A percentile compares a stretch with the other conserved stretches of the same genome.
phyloP scores from a whole-genome alignment of 1,140 invertebrate species.

The Drosophila sp. region DNA sequence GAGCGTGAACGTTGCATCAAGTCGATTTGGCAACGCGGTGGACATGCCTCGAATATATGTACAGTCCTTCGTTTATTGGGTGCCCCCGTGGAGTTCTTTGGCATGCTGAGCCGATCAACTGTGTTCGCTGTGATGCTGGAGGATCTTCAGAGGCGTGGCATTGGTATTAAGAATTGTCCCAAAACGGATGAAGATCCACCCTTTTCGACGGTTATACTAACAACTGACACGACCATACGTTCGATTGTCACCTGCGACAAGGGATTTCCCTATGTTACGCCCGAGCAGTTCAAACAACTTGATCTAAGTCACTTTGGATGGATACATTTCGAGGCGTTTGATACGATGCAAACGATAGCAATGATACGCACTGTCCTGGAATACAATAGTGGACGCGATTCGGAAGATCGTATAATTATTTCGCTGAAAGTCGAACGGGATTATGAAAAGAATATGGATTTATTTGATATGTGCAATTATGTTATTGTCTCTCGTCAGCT shows the following conservation, averaged over 20 bases:
- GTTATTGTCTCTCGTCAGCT: slow-evolving; percentile 86
- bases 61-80: slow-evolving; percentile 87
- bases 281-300: slow-evolving; percentile 85
- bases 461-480: slow-evolving; percentile 83
- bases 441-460: slow-evolving; percentile 67
- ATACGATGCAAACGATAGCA: slow-evolving; percentile 83
- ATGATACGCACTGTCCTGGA: slow-evolving; percentile 85
- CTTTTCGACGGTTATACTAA: slow-evolving; percentile 84
- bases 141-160: slow-evolving; percentile 84
- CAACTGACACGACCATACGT: slow-evolving; percentile 84
- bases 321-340: slow-evolving; percentile 88
- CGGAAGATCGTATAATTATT: slow-evolving; percentile 80
- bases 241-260: slow-evolving; percentile 87
- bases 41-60: slow-evolving; percentile 88
- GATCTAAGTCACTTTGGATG: slow-evolving; percentile 85
- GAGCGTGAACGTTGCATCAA: slow-evolving; percentile 83
- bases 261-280: slow-evolving; percentile 85
- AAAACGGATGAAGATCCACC: slow-evolving; percentile 74
- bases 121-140: slow-evolving; percentile 84
- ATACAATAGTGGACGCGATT: slow-evolving; percentile 82
- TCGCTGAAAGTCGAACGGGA: slow-evolving; percentile 87
- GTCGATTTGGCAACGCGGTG: slow-evolving; percentile 86
- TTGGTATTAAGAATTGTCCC: slow-evolving; percentile 84
- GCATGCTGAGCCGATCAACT: slow-evolving; percentile 83
- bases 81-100: slow-evolving; percentile 84